Evolutionary conservation across 2,888 invertebrate genomes (phyloP).

Genomic region (Dasysyrphus tricinctus): DNA sequence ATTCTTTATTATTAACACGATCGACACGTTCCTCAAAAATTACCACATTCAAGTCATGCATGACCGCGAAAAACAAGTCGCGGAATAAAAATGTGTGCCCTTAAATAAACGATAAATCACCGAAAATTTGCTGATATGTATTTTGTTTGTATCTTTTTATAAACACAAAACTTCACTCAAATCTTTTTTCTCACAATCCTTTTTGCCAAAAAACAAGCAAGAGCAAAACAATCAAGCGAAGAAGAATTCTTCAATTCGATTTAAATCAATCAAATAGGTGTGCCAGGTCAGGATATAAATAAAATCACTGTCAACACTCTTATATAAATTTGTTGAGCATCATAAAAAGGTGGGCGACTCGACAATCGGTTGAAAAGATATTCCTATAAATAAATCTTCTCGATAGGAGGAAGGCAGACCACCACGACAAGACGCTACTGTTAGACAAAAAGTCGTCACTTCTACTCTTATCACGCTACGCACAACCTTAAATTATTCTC

Average conservation of each 20-base stretch:
- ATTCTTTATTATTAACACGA: constrained; percentile 69
- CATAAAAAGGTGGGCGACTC: constrained; percentile 26
- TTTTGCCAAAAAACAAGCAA: constrained; percentile 11
- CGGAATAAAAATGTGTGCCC: constrained; percentile 25
- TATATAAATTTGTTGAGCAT: constrained; percentile 50
- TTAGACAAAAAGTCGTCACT: constrained; percentile 61
- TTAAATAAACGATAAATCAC: constrained; percentile 19
- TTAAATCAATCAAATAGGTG: constrained; percentile 52
- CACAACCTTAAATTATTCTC: constrained; percentile 33
- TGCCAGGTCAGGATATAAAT: constrained; percentile 66
- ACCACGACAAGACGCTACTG: not conserved
- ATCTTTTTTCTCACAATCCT: not conserved
- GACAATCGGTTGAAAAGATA: not conserved
- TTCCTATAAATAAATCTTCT: constrained; percentile 22
- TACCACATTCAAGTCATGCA: constrained; percentile 71
- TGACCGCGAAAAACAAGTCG: constrained; percentile 59
- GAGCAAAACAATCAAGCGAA: constrained; percentile 5
- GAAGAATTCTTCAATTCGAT: constrained; percentile 32
- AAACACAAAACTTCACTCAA: constrained; percentile 8
- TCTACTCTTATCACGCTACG: constrained; percentile 30
- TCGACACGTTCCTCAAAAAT: constrained; percentile 72
- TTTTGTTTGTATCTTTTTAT: not conserved
- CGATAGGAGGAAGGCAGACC: not conserved
- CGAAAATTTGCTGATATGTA: constrained; percentile 18
- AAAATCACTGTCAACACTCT: constrained; percentile 69